A percentile compares a stretch with the other conserved stretches of the same genome.
Evolutionary conservation across 2,113 vertebrate species (phyloP).

Genomic region (Brienomyrus brachyistius): DNA sequence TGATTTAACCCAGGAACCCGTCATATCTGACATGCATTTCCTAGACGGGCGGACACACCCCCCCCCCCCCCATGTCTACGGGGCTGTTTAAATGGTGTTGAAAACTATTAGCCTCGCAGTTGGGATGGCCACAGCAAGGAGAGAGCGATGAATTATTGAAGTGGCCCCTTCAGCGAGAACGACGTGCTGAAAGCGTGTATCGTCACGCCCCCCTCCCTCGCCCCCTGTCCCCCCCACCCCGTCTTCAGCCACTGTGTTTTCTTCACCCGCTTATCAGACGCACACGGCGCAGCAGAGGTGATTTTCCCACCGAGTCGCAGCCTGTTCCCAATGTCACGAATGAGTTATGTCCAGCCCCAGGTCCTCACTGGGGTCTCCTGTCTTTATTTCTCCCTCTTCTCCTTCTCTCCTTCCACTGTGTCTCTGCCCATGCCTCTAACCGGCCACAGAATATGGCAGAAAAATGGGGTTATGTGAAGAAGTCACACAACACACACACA

Average conservation of each 20-base stretch:
- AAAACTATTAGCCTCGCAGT: constrained; percentile 60
- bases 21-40: not conserved
- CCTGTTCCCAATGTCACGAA: not conserved
- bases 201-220: constrained; percentile 37
- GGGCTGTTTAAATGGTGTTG: constrained; percentile 57
- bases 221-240: constrained; percentile 13
- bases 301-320: not conserved
- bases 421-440: constrained; percentile 20
- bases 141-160: constrained; percentile 66
- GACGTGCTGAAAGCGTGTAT: constrained; percentile 61
- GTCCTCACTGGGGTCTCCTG: not conserved
- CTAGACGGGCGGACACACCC: not conserved
- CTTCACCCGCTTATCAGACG: not conserved
- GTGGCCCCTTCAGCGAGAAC: constrained; percentile 61
- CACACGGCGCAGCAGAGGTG: not conserved
- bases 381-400: not conserved
- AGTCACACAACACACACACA: not conserved
- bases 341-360: not conserved
- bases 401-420: not conserved
- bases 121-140: constrained; percentile 45
- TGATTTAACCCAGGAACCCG: not conserved
- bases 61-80: constrained; percentile 12
- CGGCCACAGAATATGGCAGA: not conserved
- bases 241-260: not conserved
- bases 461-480: not conserved